Evolutionary conservation across 2,113 vertebrate species (phyloP), one percentile per base, ranked within the genome.

Genomic region (Apodemus speciosus): DNA sequence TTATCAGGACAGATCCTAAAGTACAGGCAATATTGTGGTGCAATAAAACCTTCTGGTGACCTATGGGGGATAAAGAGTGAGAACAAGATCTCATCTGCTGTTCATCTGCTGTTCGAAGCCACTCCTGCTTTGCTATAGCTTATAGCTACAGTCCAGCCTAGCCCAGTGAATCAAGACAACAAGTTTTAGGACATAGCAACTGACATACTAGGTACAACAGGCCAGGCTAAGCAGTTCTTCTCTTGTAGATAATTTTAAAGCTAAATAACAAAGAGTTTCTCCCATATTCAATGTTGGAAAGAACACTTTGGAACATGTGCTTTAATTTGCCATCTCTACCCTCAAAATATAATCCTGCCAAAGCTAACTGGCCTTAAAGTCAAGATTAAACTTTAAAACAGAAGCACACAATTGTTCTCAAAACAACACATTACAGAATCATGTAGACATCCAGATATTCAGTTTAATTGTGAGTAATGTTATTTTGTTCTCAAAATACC

Each of bases 401-500:
- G 69, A 95, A 30, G 20, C n/a, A 40, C 25, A 15, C 9, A 38
- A 6, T 85, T 84, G 4, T 76, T 85, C 30, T 85, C 79, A 84
- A 94, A 94, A 95, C 40, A 91, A 49, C 51, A 88, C 83, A 90
- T 93, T 91, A 91, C 85, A 85, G 40, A 53, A 88, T 77, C 83
- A 38, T 40, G 58, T 14, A 94, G 80, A 60, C 32, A 94, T 91
- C 30, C 68, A 77, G 60, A 88, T 64, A 94, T 27, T 90, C 85
- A 66, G 51, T n/a, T 93, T 80, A 93, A 60, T 64, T 72, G 15
- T 77, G 35, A 66, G 83, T 68, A 66, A 89, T 89, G 79, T 62
- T 92, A 51, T 96, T 94, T 93, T 93, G 66, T 95, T 91, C 46
- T 94, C 51, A 73, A 93, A 97, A 97, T 85, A 21, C 71, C 90